Evolutionary conservation across 1,140 invertebrate species (phyloP), one percentile per base, ranked within the genome.

Genomic region (Eciton burchellii): DNA sequence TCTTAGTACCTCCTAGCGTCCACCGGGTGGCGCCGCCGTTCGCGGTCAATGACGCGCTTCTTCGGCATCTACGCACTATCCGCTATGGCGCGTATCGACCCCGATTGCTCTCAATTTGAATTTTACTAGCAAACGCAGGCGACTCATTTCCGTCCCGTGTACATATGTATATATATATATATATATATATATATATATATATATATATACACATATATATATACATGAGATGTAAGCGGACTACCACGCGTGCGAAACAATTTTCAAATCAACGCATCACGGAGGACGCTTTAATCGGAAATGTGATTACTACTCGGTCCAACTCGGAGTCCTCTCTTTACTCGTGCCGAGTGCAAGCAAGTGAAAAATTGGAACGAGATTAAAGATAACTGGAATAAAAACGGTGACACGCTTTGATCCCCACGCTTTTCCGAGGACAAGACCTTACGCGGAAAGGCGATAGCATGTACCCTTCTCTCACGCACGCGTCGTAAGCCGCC

Each of bases 21-120:
- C 92, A 82, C 87, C 79, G 91, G 90, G 89, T 89, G 92, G 88
- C 91, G 82, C 19, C 87, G 68, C 63, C 68, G 68, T 47, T 74
- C 74, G 47, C 70, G 81, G 62, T 57, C 65, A 83, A 77, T 84
- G 74, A 76, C 84, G 85, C 77, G 86, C 73, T 29, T 60, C 52
- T 62, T 65, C 26, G 71, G 62, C 65, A 79, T 70, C 74, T 77
- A 70, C 74, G 74, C 74, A 21, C n/a, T 70, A 57, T 79, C 5
- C 74, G 63, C 21, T 21, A 41, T 11, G 45, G 24, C 74, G 63
- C 74, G n/a, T 79, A 70, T 79, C 74, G 74, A 79, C 63, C 63
- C 63, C 35, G 63, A 79, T 79, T 79, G 21, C 63, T 76, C 43
- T 26, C 60, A 16, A 14, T 14, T 11, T 52, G 62, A 62, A 12